phyloP scores from a whole-genome alignment of 2,888 invertebrate genomes.

The Agrenia bidenticulata region DNA sequence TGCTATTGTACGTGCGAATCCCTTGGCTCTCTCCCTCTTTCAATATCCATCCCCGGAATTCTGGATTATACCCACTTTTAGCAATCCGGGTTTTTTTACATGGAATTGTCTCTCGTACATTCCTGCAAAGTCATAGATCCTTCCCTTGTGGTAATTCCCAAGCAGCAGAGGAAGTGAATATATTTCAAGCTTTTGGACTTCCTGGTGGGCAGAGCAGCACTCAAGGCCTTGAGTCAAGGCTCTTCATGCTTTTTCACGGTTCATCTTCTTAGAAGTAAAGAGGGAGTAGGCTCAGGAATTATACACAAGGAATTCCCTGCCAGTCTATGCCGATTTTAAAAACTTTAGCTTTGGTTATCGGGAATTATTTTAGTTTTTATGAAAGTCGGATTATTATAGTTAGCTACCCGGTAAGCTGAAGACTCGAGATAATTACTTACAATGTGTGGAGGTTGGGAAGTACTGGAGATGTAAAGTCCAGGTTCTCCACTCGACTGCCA shows the following conservation, averaged over 20 bases:
- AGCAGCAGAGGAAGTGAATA: neutral
- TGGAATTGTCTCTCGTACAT: neutral
- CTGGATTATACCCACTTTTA: too few species aligned
- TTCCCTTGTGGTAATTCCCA: neutral
- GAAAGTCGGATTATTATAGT: too few species aligned
- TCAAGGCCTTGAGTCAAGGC: too few species aligned
- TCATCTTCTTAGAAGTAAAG: too few species aligned
- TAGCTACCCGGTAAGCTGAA: neutral
- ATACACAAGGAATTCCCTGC: too few species aligned
- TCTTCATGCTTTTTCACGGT: too few species aligned
- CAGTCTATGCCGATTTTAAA: too few species aligned
- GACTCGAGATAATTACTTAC: constrained; percentile 16
- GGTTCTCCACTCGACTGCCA: constrained; percentile 19
- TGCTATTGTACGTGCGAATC: neutral
- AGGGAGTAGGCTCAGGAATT: too few species aligned
- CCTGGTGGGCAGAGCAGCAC: too few species aligned
- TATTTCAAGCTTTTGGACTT: neutral
- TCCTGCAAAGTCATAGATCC: neutral
- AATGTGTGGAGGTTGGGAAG: constrained; percentile 16
- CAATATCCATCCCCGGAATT: neutral
- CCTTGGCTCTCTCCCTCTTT: constrained; percentile 3
- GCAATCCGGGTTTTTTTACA: neutral
- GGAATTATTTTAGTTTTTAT: too few species aligned
- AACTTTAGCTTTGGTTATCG: too few species aligned
- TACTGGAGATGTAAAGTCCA: constrained; percentile 19